Percentiles rank a stretch among this genome's conserved stretches.
These are phyloP conservation scores for Phoeniculus purpureus DNA, from an alignment of 2,797 vertebrate genomes.

Conservation along the genomic window DNA sequence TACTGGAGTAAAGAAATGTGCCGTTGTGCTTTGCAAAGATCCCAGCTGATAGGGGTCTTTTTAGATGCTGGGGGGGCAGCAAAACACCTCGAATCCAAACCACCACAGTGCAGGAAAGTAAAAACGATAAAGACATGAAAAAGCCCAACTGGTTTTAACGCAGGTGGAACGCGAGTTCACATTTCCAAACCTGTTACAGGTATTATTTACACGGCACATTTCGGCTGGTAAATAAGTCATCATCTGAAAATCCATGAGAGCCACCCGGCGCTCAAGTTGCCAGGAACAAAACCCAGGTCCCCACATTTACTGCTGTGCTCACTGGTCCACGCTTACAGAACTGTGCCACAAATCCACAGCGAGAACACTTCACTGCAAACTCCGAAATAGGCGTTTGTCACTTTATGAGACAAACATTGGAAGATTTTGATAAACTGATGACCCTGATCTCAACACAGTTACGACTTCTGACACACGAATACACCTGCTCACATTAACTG, in stretches of 20 bases:
- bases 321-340: neutral
- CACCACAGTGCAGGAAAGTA: neutral
- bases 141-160: neutral
- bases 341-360: neutral
- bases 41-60: neutral
- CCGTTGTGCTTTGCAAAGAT: constrained; percentile 10
- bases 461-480: neutral
- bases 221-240: constrained; percentile 18
- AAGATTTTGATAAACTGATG: neutral
- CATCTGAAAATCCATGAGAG: neutral
- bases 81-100: constrained; percentile 14
- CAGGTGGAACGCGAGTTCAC: neutral
- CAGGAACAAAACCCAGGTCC: neutral
- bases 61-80: neutral
- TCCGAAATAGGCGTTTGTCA: neutral
- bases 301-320: neutral
- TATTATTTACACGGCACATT: neutral
- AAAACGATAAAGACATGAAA: neutral
- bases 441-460: neutral
- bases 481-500: neutral
- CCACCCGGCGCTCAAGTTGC: neutral
- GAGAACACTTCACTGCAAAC: neutral
- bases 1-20: constrained; percentile 22
- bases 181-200: constrained; percentile 24
- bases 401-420: neutral